Evolutionary conservation across 2,888 invertebrate species (phyloP).

Genomic region (Cartodere bifasciata): DNA sequence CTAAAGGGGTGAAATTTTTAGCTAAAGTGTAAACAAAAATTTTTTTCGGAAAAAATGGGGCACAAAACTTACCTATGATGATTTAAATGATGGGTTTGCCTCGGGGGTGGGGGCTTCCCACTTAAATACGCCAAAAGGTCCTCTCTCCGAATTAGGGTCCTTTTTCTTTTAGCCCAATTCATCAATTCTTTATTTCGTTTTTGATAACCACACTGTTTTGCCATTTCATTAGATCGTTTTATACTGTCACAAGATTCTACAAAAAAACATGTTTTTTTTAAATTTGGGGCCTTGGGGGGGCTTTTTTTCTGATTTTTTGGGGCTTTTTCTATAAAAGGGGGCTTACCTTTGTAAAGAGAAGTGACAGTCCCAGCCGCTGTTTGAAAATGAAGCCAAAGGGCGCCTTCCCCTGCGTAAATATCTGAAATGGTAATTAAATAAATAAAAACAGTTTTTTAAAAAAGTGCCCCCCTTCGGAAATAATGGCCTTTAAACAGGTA

Average conservation of each 20-base stretch:
- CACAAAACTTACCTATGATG: conserved; percentile 13
- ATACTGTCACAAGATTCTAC: conserved; percentile 61
- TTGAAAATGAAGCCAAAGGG: conserved; percentile 66
- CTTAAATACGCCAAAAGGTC: conserved; percentile 65
- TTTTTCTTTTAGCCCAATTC: conserved; percentile 63
- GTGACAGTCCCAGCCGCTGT: conserved; percentile 69
- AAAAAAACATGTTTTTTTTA: conserved; percentile 13
- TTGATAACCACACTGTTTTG: conserved; percentile 59
- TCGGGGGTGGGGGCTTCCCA: conserved; percentile 53
- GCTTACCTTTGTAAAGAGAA: conserved; percentile 60
- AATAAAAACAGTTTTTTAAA: neutral
- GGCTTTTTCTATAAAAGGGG: conserved; percentile 1
- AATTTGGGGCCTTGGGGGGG: neutral
- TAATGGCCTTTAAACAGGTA: no score
- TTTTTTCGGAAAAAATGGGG: conserved; percentile 17
- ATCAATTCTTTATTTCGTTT: conserved; percentile 61
- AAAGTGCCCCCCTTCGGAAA: no score
- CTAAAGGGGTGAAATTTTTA: no score
- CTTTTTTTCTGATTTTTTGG: neutral
- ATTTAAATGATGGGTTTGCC: conserved; percentile 36
- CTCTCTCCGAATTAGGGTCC: conserved; percentile 57
- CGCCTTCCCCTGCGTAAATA: conserved; percentile 45
- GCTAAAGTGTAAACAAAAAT: conserved; percentile 10
- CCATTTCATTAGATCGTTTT: conserved; percentile 53
- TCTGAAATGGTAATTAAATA: conserved; percentile 35